Conservation (phyloP, 2,888 invertebrate genomes). For the Pristionchus maxplancki region DNA sequence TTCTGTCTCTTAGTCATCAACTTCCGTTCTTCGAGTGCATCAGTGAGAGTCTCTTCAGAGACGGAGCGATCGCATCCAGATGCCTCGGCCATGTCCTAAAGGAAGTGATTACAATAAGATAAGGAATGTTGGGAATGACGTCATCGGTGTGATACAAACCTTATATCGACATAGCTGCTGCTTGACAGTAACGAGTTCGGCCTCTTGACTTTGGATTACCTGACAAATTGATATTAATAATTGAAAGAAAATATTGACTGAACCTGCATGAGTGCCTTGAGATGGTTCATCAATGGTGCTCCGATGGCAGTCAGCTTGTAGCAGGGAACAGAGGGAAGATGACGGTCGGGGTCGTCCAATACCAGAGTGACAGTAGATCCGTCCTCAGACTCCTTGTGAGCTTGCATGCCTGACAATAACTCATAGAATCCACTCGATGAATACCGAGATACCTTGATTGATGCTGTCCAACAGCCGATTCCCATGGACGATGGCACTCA, state of each 20-base stretch:
- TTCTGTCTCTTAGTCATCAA: conserved; percentile 60
- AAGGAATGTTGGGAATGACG: not conserved
- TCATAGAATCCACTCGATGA: not conserved
- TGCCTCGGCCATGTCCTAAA: conserved; percentile 64
- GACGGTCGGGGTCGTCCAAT: conserved; percentile 63
- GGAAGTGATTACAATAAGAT: not conserved
- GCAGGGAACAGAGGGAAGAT: conserved; percentile 74
- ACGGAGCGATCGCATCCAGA: conserved; percentile 68
- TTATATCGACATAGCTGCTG: conserved; percentile 70
- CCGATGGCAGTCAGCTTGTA: conserved; percentile 74
- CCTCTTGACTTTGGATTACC: conserved; percentile 73
- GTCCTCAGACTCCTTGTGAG: conserved; percentile 66
- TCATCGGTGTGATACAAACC: conserved; percentile 49
- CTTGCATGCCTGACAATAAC: conserved; percentile 60
- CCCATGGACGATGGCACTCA: conserved; percentile 77
- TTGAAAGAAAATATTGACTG: not conserved
- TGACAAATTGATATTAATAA: not conserved
- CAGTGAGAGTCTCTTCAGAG: conserved; percentile 73
- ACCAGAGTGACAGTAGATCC: conserved; percentile 57
- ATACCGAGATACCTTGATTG: conserved; percentile 67
- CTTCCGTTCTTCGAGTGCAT: conserved; percentile 60
- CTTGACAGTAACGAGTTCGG: conserved; percentile 66
- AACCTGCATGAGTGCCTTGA: conserved; percentile 75
- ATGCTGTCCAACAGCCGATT: conserved; percentile 77
- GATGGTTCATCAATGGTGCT: conserved; percentile 77